These are phyloP conservation scores for Campodea augens DNA, from an alignment of 1,140 invertebrate genomes.

Conservation along the genomic window DNA sequence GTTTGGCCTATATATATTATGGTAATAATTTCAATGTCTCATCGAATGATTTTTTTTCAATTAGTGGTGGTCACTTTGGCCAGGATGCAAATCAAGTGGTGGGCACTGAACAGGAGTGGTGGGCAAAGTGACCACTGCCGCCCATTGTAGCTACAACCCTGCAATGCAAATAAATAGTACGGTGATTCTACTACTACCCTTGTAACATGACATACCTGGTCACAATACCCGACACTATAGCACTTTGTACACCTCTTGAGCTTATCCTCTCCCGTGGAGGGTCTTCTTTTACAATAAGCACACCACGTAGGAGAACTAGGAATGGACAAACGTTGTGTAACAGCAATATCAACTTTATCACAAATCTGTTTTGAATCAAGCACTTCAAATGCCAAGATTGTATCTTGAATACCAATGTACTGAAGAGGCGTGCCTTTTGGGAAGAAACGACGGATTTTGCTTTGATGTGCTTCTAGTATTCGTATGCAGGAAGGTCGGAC, in stretches of 20 bases:
- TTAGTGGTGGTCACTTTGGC: too few species aligned
- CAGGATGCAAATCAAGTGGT: too few species aligned
- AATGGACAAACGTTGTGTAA: constrained; percentile 23
- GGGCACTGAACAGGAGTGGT: too few species aligned
- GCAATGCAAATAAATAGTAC: too few species aligned
- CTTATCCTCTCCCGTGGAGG: constrained; percentile 15
- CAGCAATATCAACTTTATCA: constrained; percentile 23
- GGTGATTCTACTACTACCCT: too few species aligned
- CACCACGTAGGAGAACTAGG: constrained; percentile 19
- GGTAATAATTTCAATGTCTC: too few species aligned
- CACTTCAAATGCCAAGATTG: constrained; percentile 19
- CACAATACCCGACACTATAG: constrained; percentile 26
- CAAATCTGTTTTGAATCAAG: constrained; percentile 21
- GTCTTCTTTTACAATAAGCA: constrained; percentile 19
- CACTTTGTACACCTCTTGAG: constrained; percentile 27
- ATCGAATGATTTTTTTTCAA: too few species aligned
- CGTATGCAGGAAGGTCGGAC: constrained; percentile 16
- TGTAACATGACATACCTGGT: too few species aligned
- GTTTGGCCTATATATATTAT: too few species aligned
- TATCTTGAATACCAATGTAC: not conserved
- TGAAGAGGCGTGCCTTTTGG: constrained; percentile 8
- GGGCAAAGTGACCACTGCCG: too few species aligned
- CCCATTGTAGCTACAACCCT: too few species aligned
- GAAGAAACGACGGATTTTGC: constrained; percentile 21
- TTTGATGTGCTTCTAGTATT: constrained; percentile 23